phyloP scores from a whole-genome alignment of 2,797 vertebrate species.

The Neomorphus geoffroyi region DNA sequence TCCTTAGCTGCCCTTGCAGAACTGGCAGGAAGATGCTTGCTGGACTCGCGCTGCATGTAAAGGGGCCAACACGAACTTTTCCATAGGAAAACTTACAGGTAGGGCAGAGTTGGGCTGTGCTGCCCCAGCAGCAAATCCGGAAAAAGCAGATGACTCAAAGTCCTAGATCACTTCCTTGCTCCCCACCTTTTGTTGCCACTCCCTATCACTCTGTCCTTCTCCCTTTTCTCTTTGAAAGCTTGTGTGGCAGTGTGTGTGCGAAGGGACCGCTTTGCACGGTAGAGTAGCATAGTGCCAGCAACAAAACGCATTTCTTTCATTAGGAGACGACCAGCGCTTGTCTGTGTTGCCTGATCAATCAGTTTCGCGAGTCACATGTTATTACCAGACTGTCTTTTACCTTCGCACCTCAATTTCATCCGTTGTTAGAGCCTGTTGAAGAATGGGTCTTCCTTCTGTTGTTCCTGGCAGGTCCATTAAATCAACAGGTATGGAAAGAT shows the following conservation, averaged over 20 bases:
- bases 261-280: neutral
- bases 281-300: neutral
- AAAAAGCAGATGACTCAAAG: neutral
- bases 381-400: neutral
- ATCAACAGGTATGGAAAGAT: neutral
- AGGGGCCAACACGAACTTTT: constrained; percentile 49
- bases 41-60: neutral
- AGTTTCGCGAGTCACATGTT: neutral
- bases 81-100: constrained; percentile 26
- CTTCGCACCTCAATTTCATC: neutral
- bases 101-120: neutral
- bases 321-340: neutral
- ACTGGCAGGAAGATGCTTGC: constrained; percentile 25
- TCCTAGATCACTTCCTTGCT: neutral
- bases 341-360: neutral
- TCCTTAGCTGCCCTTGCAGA: constrained; percentile 59
- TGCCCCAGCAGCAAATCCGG: constrained; percentile 5
- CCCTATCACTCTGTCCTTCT: neutral
- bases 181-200: neutral
- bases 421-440: neutral
- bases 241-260: fast-evolving
- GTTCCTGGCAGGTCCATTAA: neutral
- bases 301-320: neutral
- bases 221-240: neutral
- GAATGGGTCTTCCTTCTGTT: neutral